Conservation (phyloP, 2,797 vertebrate genomes). For the Antrozous pallidus region DNA sequence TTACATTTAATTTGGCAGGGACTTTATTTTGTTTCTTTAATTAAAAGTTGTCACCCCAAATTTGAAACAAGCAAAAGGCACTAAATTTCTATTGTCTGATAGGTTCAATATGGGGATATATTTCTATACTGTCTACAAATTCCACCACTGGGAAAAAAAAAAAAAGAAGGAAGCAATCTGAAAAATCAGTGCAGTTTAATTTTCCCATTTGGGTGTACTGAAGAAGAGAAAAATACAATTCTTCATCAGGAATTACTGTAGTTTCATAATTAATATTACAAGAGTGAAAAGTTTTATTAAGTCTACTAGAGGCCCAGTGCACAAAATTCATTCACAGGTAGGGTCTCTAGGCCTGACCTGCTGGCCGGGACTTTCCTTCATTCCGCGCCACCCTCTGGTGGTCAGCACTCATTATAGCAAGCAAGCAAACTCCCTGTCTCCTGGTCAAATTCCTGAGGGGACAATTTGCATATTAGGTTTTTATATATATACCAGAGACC, state of each 20-base stretch:
- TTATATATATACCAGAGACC: no score
- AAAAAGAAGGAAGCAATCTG: background rate
- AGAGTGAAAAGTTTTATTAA: background rate
- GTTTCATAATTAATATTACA: background rate
- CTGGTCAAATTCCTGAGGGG: no score
- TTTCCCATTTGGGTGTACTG: background rate
- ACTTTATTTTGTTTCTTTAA: background rate
- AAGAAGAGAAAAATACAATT: background rate
- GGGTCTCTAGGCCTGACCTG: no score
- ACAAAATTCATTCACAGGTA: no score
- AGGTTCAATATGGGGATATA: background rate
- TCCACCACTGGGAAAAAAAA: background rate
- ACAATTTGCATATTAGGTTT: no score
- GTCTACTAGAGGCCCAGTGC: background rate
- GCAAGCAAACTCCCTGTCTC: no score
- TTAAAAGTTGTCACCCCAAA: background rate
- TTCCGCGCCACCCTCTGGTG: no score
- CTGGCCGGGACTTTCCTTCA: no score
- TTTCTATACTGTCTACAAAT: background rate
- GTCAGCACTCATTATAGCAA: no score
- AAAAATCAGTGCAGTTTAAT: conserved; percentile 1
- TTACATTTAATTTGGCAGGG: background rate
- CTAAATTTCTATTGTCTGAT: background rate
- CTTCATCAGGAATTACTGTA: background rate
- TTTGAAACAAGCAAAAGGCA: background rate